Evolutionary conservation across 2,888 invertebrate species (phyloP).

Genomic region (Tetheella fluctuosa): DNA sequence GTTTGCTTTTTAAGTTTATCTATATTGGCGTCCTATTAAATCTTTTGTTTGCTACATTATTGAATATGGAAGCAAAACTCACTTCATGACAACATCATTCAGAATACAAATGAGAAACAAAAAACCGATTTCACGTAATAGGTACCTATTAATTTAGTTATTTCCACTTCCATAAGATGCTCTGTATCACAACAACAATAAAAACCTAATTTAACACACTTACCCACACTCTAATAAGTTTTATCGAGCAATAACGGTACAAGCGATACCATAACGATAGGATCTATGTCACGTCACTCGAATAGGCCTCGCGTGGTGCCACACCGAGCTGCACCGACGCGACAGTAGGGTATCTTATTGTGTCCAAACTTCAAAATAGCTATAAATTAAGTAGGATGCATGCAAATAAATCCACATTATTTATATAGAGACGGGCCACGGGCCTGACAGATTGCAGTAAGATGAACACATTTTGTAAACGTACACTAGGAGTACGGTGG

Average conservation of each 20-base stretch:
- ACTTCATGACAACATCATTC: too few species aligned
- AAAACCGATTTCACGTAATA: too few species aligned
- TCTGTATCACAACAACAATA: neutral
- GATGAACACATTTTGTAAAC: conserved; percentile 80
- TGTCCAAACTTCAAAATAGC: conserved; percentile 55
- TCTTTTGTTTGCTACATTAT: too few species aligned
- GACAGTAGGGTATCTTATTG: conserved; percentile 44
- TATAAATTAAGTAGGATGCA: conserved; percentile 70
- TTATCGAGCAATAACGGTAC: conserved; percentile 6
- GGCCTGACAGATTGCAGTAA: conserved; percentile 71
- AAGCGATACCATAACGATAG: neutral
- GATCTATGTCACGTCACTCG: conserved; percentile 22
- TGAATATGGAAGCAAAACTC: too few species aligned
- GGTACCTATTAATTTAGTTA: too few species aligned
- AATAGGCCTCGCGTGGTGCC: conserved; percentile 12
- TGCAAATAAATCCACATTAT: conserved; percentile 72
- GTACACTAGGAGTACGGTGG: conserved; percentile 61
- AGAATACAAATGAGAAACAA: too few species aligned
- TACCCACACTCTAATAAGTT: conserved; percentile 1
- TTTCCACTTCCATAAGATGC: too few species aligned
- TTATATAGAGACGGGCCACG: conserved; percentile 59
- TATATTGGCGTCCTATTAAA: too few species aligned
- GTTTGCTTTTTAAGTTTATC: too few species aligned
- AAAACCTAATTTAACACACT: conserved; percentile 3
- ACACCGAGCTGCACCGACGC: conserved; percentile 20